phyloP scores from a whole-genome alignment of 2,113 vertebrate species.

The Indicator maculatus region DNA sequence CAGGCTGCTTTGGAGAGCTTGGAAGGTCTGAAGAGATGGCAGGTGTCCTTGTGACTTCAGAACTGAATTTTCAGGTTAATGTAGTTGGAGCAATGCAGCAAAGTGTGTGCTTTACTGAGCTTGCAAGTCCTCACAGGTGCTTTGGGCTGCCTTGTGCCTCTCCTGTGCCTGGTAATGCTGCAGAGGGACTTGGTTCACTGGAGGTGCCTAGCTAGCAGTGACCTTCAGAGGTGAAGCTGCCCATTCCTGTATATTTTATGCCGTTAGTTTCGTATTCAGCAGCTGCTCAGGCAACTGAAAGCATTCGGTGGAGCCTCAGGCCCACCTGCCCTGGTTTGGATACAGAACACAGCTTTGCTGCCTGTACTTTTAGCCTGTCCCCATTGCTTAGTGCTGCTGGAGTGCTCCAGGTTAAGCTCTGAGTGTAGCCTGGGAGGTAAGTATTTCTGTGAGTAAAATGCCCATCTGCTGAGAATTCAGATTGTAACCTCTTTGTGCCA shows the following conservation, averaged over 20 bases:
- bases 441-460: too few species aligned
- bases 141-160: neutral
- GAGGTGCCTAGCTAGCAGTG: neutral
- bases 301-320: neutral
- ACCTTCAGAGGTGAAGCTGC: neutral
- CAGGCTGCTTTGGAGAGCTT: neutral
- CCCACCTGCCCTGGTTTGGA: fast-evolving
- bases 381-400: neutral
- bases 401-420: neutral
- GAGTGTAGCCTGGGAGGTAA: too few species aligned
- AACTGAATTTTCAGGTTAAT: neutral
- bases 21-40: neutral
- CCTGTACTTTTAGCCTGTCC: neutral
- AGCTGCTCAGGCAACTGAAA: neutral
- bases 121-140: fast-evolving
- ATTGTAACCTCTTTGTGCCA: too few species aligned
- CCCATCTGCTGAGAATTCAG: too few species aligned
- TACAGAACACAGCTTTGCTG: neutral
- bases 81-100: neutral
- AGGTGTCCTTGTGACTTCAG: neutral
- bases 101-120: neutral
- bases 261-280: neutral
- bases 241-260: neutral
- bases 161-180: neutral
- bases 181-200: neutral